These are phyloP conservation scores for Cassiopea xamachana DNA, from an alignment of 30 jellyfish, hydroid and myxozoan genomes.

Conservation along the genomic window DNA sequence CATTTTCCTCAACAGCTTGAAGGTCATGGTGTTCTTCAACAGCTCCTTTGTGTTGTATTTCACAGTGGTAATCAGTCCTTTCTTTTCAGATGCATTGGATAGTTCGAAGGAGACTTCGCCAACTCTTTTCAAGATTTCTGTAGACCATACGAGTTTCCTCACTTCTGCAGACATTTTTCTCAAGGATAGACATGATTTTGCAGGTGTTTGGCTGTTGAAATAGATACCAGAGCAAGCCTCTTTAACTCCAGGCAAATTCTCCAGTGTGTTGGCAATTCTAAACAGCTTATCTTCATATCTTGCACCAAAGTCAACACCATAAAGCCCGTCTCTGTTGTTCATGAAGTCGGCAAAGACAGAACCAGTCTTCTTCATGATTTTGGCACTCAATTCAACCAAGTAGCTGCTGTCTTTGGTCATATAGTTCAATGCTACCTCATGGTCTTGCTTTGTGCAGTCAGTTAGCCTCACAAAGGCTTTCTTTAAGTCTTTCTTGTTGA, in stretches of 20 bases:
- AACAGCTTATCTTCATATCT: slow-evolving; percentile 20
- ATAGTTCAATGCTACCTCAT: slow-evolving; percentile 60
- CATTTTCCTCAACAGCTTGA: slow-evolving; percentile 75
- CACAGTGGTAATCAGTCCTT: slow-evolving; percentile 62
- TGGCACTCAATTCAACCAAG: slow-evolving; percentile 37
- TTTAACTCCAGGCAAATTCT: slow-evolving; percentile 5
- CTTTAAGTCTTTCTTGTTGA: slow-evolving; percentile 50
- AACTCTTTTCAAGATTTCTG: slow-evolving; percentile 60
- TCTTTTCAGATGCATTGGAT: slow-evolving; percentile 38
- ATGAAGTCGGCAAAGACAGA: slow-evolving; percentile 31
- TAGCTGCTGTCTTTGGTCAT: slow-evolving; percentile 23
- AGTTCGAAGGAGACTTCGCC: slow-evolving; percentile 63
- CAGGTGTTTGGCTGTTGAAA: slow-evolving; percentile 60
- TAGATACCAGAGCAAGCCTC: slow-evolving; percentile 63
- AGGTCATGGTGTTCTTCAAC: slow-evolving; percentile 64
- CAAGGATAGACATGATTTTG: slow-evolving; percentile 27
- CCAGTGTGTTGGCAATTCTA: slow-evolving; percentile 24
- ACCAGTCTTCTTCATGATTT: slow-evolving; percentile 49
- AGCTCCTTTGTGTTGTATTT: slow-evolving; percentile 74
- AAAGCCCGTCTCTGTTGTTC: slow-evolving; percentile 14
- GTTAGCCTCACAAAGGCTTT: slow-evolving; percentile 51
- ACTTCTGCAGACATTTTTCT: slow-evolving; percentile 28
- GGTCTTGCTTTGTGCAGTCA: slow-evolving; percentile 35
- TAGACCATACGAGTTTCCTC: slow-evolving; percentile 44
- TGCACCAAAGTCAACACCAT: slow-evolving; percentile 63